phyloP scores from a whole-genome alignment of 1,140 invertebrate species.

The Danaus melanippus region DNA sequence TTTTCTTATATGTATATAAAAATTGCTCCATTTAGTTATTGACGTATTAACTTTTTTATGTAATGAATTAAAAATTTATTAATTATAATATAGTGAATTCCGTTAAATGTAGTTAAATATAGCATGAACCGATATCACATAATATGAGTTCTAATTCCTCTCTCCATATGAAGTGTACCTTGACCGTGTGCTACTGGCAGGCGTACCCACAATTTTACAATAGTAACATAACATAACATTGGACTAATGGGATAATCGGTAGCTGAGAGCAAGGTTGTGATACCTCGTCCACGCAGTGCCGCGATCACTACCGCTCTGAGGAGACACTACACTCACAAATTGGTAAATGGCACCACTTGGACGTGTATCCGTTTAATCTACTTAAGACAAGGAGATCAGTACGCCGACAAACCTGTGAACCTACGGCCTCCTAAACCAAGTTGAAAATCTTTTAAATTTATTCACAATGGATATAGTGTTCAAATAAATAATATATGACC shows the following conservation, averaged over 20 bases:
- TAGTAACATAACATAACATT: constrained; percentile 43
- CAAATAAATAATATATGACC: constrained; percentile 14
- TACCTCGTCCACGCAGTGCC: constrained; percentile 46
- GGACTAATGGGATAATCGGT: constrained; percentile 65
- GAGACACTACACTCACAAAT: constrained; percentile 53
- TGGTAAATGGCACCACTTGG: constrained; percentile 64
- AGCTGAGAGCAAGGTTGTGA: constrained; percentile 61
- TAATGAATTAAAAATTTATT: too few species aligned
- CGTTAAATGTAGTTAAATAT: too few species aligned
- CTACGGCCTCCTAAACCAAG: constrained; percentile 19
- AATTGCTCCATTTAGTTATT: background rate
- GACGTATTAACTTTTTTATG: constrained; percentile 24
- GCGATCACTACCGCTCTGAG: constrained; percentile 44
- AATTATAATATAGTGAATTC: too few species aligned
- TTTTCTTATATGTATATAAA: too few species aligned
- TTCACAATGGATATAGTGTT: constrained; percentile 15
- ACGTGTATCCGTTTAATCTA: constrained; percentile 62
- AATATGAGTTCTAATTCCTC: constrained; percentile 8
- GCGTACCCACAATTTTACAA: constrained; percentile 50
- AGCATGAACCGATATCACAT: too few species aligned
- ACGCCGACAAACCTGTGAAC: constrained; percentile 26
- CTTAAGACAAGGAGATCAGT: constrained; percentile 61
- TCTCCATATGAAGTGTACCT: constrained; percentile 46
- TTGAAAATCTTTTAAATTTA: constrained; percentile 11
- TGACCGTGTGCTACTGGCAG: constrained; percentile 58